Base-by-base conservation (phyloP, 92 coral and sea anemone species). In the Montipora capitata region DNA sequence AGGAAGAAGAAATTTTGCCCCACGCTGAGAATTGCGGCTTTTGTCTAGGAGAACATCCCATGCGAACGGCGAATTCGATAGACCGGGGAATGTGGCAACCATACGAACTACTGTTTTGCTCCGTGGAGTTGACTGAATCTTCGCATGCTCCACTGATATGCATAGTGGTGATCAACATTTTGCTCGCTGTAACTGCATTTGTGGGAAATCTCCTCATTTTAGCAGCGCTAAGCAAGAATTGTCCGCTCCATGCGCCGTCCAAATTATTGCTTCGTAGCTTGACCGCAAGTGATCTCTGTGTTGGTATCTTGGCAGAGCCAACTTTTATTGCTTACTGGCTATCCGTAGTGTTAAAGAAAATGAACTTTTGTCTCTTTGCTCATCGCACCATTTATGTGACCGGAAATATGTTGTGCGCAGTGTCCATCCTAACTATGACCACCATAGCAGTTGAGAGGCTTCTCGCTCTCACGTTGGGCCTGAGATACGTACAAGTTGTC, bases 211-310 rank as follows among this genome's bases (percentile, higher is more conserved):
- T 49, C 13, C 66, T 75, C 64, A 75, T 75, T 44, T 40, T 75
- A 18, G 45, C 27, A 10, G 79, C 79, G 3, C 76, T 71, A 41
- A 3, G 43, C 76, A 71, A 42, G 76, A 54, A 42, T 20, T 12
- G 10, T 13, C 54, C 79, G 43, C 66, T 54, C 54, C 64, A 75
- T 35, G 65, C 65, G 48, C 48, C 79, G 44, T 75, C 66, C 15
- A 75, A 75, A 56, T 43, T 75, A 39, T 51, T 75, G 45, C 40
- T 75, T 51, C 79, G 79, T 75, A 57, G 40, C 65, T 14, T 75
- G 40, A 65, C 79, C 1, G 7, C 20, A 13, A 75, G 43, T 11
- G 79, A 75, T 75, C 79, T 75, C 48, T 71, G 76, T 42, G 76
- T 71, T 7, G 76, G 76, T 5, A 15, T 41, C 20, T 2, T 71